Conservation (phyloP, 1,140 invertebrate genomes). For the Pygmarrhopalites habei region DNA sequence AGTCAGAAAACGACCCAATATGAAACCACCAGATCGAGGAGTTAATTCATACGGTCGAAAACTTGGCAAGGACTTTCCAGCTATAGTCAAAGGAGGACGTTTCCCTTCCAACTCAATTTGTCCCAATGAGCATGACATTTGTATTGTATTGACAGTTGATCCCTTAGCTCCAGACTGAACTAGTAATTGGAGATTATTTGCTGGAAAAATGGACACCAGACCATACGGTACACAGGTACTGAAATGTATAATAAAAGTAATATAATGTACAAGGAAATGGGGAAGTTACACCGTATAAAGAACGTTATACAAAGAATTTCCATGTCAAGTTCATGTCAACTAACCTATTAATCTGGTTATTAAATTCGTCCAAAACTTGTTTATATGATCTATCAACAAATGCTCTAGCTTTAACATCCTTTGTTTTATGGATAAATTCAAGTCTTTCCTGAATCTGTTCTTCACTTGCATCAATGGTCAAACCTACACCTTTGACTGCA, state of each 20-base stretch:
- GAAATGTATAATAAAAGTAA: no score
- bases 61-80: constrained; percentile 84
- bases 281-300: not conserved
- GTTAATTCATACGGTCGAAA: constrained; percentile 84
- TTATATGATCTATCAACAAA: constrained; percentile 84
- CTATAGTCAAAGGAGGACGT: constrained; percentile 87
- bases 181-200: constrained; percentile 96
- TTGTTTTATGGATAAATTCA: constrained; percentile 58
- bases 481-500: constrained; percentile 63
- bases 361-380: constrained; percentile 65
- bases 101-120: constrained; percentile 99
- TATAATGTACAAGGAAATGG: not conserved
- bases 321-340: constrained; percentile 14
- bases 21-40: constrained; percentile 91
- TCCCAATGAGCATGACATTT: constrained; percentile 92
- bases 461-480: constrained; percentile 52
- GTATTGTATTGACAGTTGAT: constrained; percentile 90
- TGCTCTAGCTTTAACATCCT: constrained; percentile 67
- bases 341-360: constrained; percentile 81
- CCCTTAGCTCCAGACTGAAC: constrained; percentile 98
- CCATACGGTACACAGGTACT: constrained; percentile 69
- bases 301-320: not conserved
- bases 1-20: constrained; percentile 91
- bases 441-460: constrained; percentile 57
- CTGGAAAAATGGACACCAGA: constrained; percentile 77